Base-by-base conservation (phyloP, 2,888 invertebrate species). In the Drosophila nigricruria region DNA sequence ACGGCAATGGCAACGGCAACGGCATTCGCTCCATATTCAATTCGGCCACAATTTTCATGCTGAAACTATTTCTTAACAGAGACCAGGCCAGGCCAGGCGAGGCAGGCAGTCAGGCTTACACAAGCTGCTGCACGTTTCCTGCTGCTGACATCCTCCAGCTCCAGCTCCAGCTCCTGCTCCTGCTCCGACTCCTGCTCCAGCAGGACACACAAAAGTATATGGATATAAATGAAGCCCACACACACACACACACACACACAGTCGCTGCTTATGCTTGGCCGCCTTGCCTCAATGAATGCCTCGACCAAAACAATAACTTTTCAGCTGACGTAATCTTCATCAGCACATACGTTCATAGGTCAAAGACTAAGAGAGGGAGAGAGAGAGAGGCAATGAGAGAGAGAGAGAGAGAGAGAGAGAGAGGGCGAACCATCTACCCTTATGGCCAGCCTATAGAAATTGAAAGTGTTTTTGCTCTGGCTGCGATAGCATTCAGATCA, bases 321-420 rank as follows among this genome's bases (percentile, higher is more conserved):
- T 89, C 80, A 89, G 86, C 86, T 89, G 81, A 90, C 87, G 73
- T 82, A 81, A 82, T 90, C 81, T 91, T 81, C 79, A 85, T 90
- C 87, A 81, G 81, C 82, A 78, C 77, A 88, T 74, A 74, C 66
- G 64, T 62, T 73, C 52, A 53, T 67, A 43, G 67, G 52, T 52
- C 59, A 70, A 59, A 70, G 20, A 43, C 18, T 9, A 57, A 38
- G n/a, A 23, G 52, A 9, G 6, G 6, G 16, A 2, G 18, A 16
- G 23, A 0, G 34, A 3, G 12, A 3, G 27, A 14, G 23, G 38
- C 12, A 4, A n/a, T 0, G 6, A 14, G 20, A 23, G 9, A 5
- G 4, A 3, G n/a, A 36, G 10, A 5, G 36, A 2, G 9, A 5
- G 25, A 10, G 20, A 6, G n/a, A 1, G 23, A 16, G 30, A 40